Percentiles rank a stretch among this genome's conserved stretches.
Conservation (phyloP, 1,140 invertebrate species). For the Leptinotarsa undecemlineata region DNA sequence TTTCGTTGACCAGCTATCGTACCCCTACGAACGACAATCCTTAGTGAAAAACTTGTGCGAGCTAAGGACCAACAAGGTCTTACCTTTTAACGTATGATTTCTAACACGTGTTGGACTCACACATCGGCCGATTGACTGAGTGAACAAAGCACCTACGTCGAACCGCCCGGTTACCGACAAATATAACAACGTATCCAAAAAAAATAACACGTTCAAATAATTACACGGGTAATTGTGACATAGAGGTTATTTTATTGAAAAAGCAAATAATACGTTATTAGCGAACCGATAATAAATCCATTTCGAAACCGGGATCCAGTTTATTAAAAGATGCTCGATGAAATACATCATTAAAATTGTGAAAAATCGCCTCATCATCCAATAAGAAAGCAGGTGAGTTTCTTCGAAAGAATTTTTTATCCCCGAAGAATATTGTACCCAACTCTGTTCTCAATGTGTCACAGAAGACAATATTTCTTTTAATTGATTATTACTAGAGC, state of each 20-base stretch:
- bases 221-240: no score
- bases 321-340: background rate
- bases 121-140: no score
- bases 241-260: background rate
- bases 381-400: slow-evolving; percentile 2
- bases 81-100: no score
- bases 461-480: background rate
- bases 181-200: no score
- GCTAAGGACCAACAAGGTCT: no score
- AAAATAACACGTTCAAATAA: no score
- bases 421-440: background rate
- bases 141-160: no score
- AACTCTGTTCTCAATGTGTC: background rate
- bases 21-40: no score
- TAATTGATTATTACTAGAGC: slow-evolving; percentile 12
- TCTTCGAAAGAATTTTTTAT: background rate
- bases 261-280: slow-evolving; percentile 10
- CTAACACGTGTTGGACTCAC: no score
- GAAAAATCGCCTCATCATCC: background rate
- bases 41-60: no score
- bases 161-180: no score
- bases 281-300: background rate
- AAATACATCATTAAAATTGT: slow-evolving; percentile 9
- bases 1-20: no score
- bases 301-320: background rate